Percentiles rank a stretch among this genome's conserved stretches.
These are phyloP conservation scores for Sebastes iracundus DNA, from an alignment of 2,797 vertebrate genomes.

Conservation along the genomic window DNA sequence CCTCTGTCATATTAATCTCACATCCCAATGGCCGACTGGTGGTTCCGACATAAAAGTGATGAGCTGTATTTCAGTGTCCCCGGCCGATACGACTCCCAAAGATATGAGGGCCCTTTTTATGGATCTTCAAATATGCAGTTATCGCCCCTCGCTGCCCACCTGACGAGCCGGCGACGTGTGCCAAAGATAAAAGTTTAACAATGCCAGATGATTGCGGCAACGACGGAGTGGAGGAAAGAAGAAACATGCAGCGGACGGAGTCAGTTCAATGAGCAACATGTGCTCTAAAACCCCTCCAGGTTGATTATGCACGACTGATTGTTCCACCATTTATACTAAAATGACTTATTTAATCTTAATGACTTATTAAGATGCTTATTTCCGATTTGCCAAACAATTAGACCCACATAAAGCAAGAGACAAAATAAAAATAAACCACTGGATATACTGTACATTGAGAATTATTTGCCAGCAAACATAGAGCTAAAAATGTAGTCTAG, in stretches of 20 bases:
- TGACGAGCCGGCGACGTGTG: conserved; percentile 63
- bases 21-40: conserved; percentile 73
- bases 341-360: not conserved
- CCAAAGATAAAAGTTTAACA: conserved; percentile 71
- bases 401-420: not conserved
- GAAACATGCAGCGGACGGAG: not conserved
- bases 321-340: not conserved
- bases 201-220: conserved; percentile 39
- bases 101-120: conserved; percentile 66
- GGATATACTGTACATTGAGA: not conserved
- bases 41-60: conserved; percentile 76
- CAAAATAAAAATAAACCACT: not conserved
- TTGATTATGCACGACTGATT: not conserved
- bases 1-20: conserved; percentile 80
- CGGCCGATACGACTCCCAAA: conserved; percentile 58
- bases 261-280: conserved; percentile 26
- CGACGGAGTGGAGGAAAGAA: not conserved
- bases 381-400: conserved; percentile 16
- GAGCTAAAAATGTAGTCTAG: not conserved
- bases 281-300: conserved; percentile 12
- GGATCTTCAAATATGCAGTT: conserved; percentile 69
- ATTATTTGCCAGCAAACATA: not conserved
- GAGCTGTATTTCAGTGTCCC: conserved; percentile 69
- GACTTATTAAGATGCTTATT: conserved; percentile 9
- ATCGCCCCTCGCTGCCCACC: conserved; percentile 53